Evolutionary conservation across 2,888 invertebrate genomes (phyloP).

Genomic region (Cordylochernes scorpioides): DNA sequence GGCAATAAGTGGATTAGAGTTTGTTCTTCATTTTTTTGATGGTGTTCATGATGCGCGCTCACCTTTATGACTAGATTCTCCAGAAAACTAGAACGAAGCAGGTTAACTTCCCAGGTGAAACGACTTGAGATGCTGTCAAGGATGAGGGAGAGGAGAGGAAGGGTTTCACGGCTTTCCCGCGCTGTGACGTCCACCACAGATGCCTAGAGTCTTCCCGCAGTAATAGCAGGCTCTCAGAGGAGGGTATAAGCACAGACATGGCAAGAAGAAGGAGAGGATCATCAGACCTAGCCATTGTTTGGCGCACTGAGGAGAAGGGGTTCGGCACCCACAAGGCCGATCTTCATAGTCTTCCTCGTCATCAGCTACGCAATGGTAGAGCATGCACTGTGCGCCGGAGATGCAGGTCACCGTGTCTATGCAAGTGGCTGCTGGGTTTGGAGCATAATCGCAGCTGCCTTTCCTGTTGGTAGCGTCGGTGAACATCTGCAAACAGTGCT

Average conservation of each 20-base stretch:
- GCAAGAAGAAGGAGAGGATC: constrained; percentile 56
- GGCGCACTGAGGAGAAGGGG: constrained; percentile 22
- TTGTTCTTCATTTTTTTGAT: no score
- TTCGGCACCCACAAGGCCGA: constrained; percentile 46
- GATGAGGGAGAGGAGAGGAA: constrained; percentile 1
- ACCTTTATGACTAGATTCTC: no score
- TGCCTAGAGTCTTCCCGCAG: constrained; percentile 46
- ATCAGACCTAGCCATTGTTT: constrained; percentile 64
- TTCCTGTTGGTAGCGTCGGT: constrained; percentile 50
- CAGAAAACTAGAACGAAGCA: no score
- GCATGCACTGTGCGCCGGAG: constrained; percentile 57
- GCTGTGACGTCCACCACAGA: constrained; percentile 54
- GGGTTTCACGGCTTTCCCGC: constrained; percentile 10
- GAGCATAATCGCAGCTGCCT: constrained; percentile 43
- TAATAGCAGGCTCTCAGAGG: constrained; percentile 57
- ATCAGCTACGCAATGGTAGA: constrained; percentile 78
- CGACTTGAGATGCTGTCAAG: no score
- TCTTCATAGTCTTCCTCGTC: constrained; percentile 63
- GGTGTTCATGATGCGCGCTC: no score
- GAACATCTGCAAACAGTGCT: constrained; percentile 32
- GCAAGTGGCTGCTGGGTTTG: constrained; percentile 48
- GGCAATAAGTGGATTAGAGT: no score
- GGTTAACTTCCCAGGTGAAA: no score
- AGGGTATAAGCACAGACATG: constrained; percentile 79
- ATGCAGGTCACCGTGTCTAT: constrained; percentile 59